phyloP scores from a whole-genome alignment of 2,797 vertebrate genomes.

The Fratercula arctica region DNA sequence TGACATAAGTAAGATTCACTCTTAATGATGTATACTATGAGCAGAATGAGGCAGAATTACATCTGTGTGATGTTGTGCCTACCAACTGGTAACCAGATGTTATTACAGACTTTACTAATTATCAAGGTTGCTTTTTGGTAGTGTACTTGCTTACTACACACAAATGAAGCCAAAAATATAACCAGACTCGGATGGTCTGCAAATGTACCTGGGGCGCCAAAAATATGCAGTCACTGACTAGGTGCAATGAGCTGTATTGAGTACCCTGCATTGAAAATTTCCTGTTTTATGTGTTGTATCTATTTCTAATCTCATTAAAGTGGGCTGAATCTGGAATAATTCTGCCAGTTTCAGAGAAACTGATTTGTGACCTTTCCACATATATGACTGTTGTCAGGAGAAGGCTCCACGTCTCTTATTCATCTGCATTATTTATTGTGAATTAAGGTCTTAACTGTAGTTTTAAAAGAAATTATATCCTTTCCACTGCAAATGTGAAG shows the following conservation, averaged over 20 bases:
- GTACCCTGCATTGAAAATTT: not conserved
- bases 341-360: not conserved
- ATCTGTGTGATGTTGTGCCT: not conserved
- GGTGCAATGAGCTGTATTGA: not conserved
- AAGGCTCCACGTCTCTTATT: not conserved
- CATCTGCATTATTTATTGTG: not conserved
- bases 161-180: not conserved
- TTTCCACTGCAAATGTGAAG: slow-evolving; percentile 14
- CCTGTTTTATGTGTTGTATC: not conserved
- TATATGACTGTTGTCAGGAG: not conserved
- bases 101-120: not conserved
- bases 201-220: not conserved
- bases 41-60: not conserved
- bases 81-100: not conserved
- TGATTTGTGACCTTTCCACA: not conserved
- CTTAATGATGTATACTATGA: not conserved
- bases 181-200: not conserved
- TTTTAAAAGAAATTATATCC: not conserved
- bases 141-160: not conserved
- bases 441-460: not conserved
- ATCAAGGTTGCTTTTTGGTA: not conserved
- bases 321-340: not conserved
- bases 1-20: not conserved
- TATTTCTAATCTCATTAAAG: not conserved
- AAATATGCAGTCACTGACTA: not conserved